Evolutionary conservation across 1,140 invertebrate genomes (phyloP).

Genomic region (Rhopalosiphum padi): DNA sequence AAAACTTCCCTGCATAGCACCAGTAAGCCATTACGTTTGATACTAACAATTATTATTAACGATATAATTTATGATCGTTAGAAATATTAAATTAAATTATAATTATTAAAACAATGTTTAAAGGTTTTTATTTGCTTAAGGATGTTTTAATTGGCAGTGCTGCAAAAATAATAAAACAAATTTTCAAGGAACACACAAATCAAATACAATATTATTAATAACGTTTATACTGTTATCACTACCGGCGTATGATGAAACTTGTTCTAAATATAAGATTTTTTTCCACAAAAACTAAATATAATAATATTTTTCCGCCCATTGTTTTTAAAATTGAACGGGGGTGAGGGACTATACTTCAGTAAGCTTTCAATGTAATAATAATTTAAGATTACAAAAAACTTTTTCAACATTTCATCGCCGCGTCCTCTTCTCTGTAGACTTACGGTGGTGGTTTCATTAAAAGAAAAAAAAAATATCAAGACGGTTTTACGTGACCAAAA

Average conservation of each 20-base stretch:
- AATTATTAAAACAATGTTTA: not conserved
- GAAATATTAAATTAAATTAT: not conserved
- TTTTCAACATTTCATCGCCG: not conserved
- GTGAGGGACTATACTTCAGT: not conserved
- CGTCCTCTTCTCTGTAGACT: not conserved
- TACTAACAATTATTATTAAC: not conserved
- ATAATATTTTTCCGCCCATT: not conserved
- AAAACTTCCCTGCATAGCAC: not conserved
- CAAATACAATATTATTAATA: not conserved
- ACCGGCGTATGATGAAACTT: not conserved
- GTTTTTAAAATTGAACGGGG: not conserved
- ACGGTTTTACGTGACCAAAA: constrained; percentile 37
- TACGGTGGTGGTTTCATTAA: not conserved
- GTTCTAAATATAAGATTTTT: not conserved
- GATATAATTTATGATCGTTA: not conserved
- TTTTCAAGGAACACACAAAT: not conserved
- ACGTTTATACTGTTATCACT: not conserved
- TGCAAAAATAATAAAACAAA: not conserved
- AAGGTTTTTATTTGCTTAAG: not conserved
- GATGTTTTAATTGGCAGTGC: not conserved
- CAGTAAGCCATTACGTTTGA: not conserved
- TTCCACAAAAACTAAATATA: not conserved
- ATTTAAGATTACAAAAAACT: constrained; percentile 37
- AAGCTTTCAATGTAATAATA: constrained; percentile 21
- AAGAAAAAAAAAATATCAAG: not conserved